Evolutionary conservation across 2,113 vertebrate genomes (phyloP), one percentile per base, ranked within the genome.

Genomic region (Opisthocomus hoazin): DNA sequence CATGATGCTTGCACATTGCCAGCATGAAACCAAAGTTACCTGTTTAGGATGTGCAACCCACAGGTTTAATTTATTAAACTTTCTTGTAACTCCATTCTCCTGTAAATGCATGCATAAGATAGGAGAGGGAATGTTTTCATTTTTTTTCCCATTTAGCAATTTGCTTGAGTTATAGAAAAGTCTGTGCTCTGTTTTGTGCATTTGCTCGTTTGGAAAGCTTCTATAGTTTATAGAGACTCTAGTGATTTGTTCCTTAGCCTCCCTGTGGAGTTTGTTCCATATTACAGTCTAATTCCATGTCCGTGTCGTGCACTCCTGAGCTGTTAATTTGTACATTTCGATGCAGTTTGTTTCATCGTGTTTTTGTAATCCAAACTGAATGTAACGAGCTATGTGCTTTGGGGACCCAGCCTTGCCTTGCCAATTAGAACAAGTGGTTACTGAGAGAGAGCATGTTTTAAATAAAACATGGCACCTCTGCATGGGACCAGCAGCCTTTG

Each of bases 341-440:
- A 96, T 98, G 97, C 97, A 98, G 98, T 98, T 98, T 98, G 98
- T 98, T 98, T 98, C 95, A 96, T 97, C 39, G 39, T 97, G 97
- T 98, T 98, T 98, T 98, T 98, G 97, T 98, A 98, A 98, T 98
- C 97, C 98, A 98, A 97, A 97, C 96, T 96, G 97, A 98, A 98
- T 97, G 93, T 98, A 98, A 98, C 69, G 90, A 98, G 98, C 98
- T 98, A 0, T 98, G 98, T 96, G 98, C 98, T 98, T 98, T 93
- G 92, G 98, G 97, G 98, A 98, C 97, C 73, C 84, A 94, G 96
- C 96, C 97, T 97, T 98, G 98, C 97, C 95, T 97, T 98, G 97
- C 98, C 98, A 98, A 98, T 98, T 98, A 98, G 98, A 98, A 97
- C 95, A 97, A 98, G 97, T 97, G 96, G 97, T 98, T 98, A 97